phyloP scores from a whole-genome alignment of 2,888 invertebrate genomes.

The Gryllus longicercus region DNA sequence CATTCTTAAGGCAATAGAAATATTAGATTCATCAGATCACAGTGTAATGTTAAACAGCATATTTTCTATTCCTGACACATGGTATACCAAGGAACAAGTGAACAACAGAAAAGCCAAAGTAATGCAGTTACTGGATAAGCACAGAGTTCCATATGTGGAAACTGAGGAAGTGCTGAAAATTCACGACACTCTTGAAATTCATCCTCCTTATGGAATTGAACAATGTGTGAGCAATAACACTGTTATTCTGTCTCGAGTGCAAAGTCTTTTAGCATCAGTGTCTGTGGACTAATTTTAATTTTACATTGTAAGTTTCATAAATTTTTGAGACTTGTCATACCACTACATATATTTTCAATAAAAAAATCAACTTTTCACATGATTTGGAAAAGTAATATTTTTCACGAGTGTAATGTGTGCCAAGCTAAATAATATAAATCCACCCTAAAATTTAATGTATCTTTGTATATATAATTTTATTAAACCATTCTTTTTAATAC shows the following conservation, averaged over 20 bases:
- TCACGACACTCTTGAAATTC: conserved; percentile 45
- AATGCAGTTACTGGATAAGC: conserved; percentile 45
- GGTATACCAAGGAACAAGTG: conserved; percentile 26
- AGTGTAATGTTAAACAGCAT: not conserved
- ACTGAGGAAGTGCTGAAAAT: conserved; percentile 44
- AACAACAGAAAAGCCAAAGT: conserved; percentile 39
- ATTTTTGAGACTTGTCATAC: too few relatives aligned
- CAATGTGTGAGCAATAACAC: conserved; percentile 47
- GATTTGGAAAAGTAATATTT: too few relatives aligned
- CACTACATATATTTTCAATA: too few relatives aligned
- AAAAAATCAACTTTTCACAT: too few relatives aligned
- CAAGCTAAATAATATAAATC: too few relatives aligned
- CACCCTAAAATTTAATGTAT: too few relatives aligned
- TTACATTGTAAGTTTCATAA: too few relatives aligned
- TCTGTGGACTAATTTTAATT: conserved; percentile 38
- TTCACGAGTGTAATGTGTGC: too few relatives aligned
- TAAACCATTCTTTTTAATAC: too few relatives aligned
- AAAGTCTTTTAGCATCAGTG: conserved; percentile 45
- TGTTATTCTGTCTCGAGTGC: conserved; percentile 46
- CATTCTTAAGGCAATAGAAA: conserved; percentile 27
- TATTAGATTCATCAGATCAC: not conserved
- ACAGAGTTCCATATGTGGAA: conserved; percentile 45
- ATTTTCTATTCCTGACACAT: not conserved
- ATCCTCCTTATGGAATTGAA: conserved; percentile 46
- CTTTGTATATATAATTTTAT: too few relatives aligned